Evolutionary conservation across 1,140 invertebrate species (phyloP).

Genomic region (Drosophila bifasciata): DNA sequence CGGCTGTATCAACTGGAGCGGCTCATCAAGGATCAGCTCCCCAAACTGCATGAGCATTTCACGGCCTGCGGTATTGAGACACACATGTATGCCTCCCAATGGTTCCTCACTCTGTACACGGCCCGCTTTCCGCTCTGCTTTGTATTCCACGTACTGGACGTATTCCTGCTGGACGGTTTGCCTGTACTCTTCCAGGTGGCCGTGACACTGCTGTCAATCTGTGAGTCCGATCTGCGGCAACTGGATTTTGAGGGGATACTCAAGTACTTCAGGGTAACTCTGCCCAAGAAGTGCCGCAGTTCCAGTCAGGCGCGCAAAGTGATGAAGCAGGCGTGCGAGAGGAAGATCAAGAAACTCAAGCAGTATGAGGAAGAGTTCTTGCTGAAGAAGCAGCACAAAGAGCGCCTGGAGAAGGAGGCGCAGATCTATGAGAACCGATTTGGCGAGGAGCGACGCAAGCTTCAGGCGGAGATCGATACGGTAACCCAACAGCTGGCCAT

Average conservation of each 20-base stretch:
- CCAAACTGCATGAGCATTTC: slow-evolving; percentile 96
- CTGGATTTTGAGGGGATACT: slow-evolving; percentile 98
- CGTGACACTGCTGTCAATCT: slow-evolving; percentile 95
- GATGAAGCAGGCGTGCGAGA: slow-evolving; percentile 94
- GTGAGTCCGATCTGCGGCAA: slow-evolving; percentile 95
- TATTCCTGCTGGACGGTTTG: slow-evolving; percentile 97
- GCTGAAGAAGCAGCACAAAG: slow-evolving; percentile 91
- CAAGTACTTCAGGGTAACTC: slow-evolving; percentile 96
- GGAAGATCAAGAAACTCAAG: slow-evolving; percentile 97
- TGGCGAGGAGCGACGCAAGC: slow-evolving; percentile 92
- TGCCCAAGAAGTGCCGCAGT: slow-evolving; percentile 97
- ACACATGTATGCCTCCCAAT: slow-evolving; percentile 99
- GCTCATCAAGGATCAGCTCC: slow-evolving; percentile 94
- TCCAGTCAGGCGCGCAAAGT: slow-evolving; percentile 95
- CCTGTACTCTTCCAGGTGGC: slow-evolving; percentile 98
- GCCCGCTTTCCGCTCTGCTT: slow-evolving; percentile 98
- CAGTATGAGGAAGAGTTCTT: slow-evolving; percentile 98
- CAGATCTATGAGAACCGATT: slow-evolving; percentile 85
- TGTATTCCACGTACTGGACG: slow-evolving; percentile 98
- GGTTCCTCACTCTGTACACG: slow-evolving; percentile 99
- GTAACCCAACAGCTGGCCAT: slow-evolving; percentile 92
- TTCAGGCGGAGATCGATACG: slow-evolving; percentile 91
- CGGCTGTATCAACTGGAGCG: slow-evolving; percentile 98
- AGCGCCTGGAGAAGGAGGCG: slow-evolving; percentile 89
- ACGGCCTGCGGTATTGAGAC: slow-evolving; percentile 95